These are phyloP conservation scores for Megaceryle alcyon DNA, from an alignment of 2,797 vertebrate species.

Conservation along the genomic window DNA sequence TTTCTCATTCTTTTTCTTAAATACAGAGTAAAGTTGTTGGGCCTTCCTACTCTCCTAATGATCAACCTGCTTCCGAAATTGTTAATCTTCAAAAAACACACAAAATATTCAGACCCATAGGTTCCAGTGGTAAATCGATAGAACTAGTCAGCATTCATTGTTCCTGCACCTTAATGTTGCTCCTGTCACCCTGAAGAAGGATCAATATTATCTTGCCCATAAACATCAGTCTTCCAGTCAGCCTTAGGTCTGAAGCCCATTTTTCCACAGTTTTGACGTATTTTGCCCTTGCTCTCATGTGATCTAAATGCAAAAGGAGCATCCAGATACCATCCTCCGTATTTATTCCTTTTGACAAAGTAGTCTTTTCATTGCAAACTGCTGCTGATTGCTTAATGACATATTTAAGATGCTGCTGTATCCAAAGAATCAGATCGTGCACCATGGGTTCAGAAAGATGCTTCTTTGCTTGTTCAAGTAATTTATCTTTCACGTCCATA, in stretches of 20 bases:
- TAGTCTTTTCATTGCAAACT: slow-evolving; percentile 6
- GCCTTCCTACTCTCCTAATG: not conserved
- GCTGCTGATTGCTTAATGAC: slow-evolving; percentile 57
- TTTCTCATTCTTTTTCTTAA: not conserved
- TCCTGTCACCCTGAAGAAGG: slow-evolving; percentile 83
- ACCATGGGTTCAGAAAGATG: slow-evolving; percentile 84
- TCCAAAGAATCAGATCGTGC: slow-evolving; percentile 83
- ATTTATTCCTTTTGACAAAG: slow-evolving; percentile 17
- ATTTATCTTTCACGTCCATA: slow-evolving; percentile 69
- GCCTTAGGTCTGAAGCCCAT: slow-evolving; percentile 83
- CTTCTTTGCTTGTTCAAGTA: slow-evolving; percentile 78
- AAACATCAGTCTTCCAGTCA: slow-evolving; percentile 85
- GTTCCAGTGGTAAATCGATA: slow-evolving; percentile 47
- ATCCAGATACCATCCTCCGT: slow-evolving; percentile 75
- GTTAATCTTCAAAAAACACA: slow-evolving; percentile 49
- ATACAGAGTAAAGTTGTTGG: not conserved
- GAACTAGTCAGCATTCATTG: slow-evolving; percentile 47
- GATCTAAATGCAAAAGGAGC: slow-evolving; percentile 84
- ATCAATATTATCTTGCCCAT: slow-evolving; percentile 84
- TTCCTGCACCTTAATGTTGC: slow-evolving; percentile 83
- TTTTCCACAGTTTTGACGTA: slow-evolving; percentile 83
- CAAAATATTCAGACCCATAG: slow-evolving; percentile 19
- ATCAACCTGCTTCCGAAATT: slow-evolving; percentile 23
- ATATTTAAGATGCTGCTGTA: slow-evolving; percentile 78
- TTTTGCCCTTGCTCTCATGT: slow-evolving; percentile 85